A percentile compares a stretch with the other conserved stretches of the same genome.
phyloP scores from a whole-genome alignment of 2,888 invertebrate genomes.

The Cosmorhoe ocellata region DNA sequence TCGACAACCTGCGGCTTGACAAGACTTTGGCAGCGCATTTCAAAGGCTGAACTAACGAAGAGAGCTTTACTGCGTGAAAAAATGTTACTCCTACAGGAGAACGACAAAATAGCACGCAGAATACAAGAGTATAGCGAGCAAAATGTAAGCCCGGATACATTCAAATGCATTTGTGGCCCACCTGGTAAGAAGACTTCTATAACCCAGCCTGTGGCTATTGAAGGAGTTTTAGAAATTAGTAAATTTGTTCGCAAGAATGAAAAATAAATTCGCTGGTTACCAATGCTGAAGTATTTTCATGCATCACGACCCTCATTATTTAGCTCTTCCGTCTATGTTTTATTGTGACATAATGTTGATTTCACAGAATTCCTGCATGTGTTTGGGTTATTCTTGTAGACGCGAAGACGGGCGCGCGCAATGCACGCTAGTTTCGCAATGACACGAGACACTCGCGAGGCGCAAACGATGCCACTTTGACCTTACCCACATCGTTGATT shows the following conservation, averaged over 20 bases:
- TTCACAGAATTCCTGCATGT: conserved; percentile 29
- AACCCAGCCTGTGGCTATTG: conserved; percentile 52
- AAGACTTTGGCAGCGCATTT: conserved; percentile 68
- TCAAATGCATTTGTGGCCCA: conserved; percentile 50
- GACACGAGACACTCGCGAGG: conserved; percentile 53
- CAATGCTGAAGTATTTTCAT: conserved; percentile 30
- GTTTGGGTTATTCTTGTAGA: conserved; percentile 40
- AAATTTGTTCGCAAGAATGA: conserved; percentile 42
- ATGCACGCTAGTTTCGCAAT: conserved; percentile 52
- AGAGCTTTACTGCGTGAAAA: conserved; percentile 67
- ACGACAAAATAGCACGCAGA: conserved; percentile 47
- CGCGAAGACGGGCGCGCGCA: conserved; percentile 40
- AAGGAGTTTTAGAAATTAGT: conserved; percentile 52
- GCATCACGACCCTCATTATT: conserved; percentile 37
- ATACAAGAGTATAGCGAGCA: conserved; percentile 47
- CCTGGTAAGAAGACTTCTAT: conserved; percentile 29
- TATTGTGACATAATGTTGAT: conserved; percentile 41
- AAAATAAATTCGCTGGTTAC: conserved; percentile 29
- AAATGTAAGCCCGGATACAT: conserved; percentile 40
- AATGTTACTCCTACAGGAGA: conserved; percentile 60
- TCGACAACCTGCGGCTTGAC: conserved; percentile 61
- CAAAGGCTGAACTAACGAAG: conserved; percentile 66
- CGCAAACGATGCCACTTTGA: conserved; percentile 68
- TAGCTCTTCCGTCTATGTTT: conserved; percentile 32
- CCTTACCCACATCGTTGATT: conserved; percentile 51